These are phyloP conservation scores for Mormoops blainvillei DNA, from an alignment of 2,113 vertebrate species.

Conservation along the genomic window DNA sequence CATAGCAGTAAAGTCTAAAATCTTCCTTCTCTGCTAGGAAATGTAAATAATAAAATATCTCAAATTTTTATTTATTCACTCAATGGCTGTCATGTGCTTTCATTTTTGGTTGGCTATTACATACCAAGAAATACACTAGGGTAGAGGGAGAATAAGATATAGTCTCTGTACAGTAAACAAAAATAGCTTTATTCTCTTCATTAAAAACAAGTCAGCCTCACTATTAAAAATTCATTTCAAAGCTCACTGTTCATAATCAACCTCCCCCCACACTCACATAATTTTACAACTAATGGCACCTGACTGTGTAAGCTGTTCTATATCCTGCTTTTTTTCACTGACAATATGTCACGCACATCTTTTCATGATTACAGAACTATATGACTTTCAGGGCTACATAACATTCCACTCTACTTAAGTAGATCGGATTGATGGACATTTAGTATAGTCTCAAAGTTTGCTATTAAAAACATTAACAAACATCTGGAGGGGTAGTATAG, in stretches of 20 bases:
- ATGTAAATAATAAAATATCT: neutral
- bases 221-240: neutral
- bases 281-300: neutral
- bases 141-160: neutral
- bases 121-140: neutral
- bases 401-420: neutral
- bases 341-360: neutral
- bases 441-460: neutral
- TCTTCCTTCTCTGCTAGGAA: neutral
- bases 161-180: neutral
- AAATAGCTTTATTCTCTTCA: neutral
- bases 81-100: neutral
- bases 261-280: too few species aligned
- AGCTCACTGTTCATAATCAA: neutral
- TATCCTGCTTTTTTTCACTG: neutral
- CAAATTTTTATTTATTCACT: neutral
- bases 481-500: neutral
- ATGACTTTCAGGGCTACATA: neutral
- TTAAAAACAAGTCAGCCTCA: neutral
- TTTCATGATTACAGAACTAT: neutral
- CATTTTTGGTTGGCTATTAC: neutral
- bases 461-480: neutral
- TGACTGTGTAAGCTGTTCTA: neutral
- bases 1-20: neutral
- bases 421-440: neutral